Percentiles rank a stretch among this genome's conserved stretches.
phyloP scores from a whole-genome alignment of 1,140 invertebrate species.

The Belonocnema kinseyi region DNA sequence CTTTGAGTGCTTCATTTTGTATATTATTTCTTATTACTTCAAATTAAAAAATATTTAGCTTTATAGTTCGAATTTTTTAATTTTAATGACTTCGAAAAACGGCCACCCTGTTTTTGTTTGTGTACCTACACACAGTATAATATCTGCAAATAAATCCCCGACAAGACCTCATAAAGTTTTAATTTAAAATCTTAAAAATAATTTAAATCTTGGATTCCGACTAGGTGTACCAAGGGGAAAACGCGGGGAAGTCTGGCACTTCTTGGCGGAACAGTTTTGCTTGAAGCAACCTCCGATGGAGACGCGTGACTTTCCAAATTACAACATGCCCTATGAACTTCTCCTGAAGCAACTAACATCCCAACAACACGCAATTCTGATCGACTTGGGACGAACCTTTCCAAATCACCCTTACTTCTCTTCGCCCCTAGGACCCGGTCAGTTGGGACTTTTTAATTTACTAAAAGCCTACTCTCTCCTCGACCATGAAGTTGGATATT shows the following conservation, averaged over 20 bases:
- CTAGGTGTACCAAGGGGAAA: slow-evolving; percentile 90
- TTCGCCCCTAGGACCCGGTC: slow-evolving; percentile 90
- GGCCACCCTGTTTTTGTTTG: too few species aligned
- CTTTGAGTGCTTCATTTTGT: too few species aligned
- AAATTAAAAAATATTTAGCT: too few species aligned
- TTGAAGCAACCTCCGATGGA: slow-evolving; percentile 83
- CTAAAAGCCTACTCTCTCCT: slow-evolving; percentile 96
- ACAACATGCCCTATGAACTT: slow-evolving; percentile 86
- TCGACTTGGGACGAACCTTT: slow-evolving; percentile 95
- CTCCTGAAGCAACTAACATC: slow-evolving; percentile 92
- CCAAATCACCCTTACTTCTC: slow-evolving; percentile 95
- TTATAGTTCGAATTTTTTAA: too few species aligned
- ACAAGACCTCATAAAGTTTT: too few species aligned
- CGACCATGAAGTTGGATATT: slow-evolving; percentile 96
- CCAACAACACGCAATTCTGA: slow-evolving; percentile 96
- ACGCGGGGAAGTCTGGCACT: slow-evolving; percentile 94
- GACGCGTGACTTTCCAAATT: slow-evolving; percentile 81
- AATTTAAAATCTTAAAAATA: background rate
- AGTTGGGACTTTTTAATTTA: slow-evolving; percentile 94
- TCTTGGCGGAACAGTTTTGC: slow-evolving; percentile 88
- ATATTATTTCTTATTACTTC: too few species aligned
- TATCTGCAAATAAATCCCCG: too few species aligned
- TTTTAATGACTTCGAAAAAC: too few species aligned
- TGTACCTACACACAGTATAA: too few species aligned
- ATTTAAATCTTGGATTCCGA: slow-evolving; percentile 19